Percentiles rank a stretch among this genome's conserved stretches.
Conservation (phyloP, 1,140 invertebrate species). For the Zaprionus davidi region DNA sequence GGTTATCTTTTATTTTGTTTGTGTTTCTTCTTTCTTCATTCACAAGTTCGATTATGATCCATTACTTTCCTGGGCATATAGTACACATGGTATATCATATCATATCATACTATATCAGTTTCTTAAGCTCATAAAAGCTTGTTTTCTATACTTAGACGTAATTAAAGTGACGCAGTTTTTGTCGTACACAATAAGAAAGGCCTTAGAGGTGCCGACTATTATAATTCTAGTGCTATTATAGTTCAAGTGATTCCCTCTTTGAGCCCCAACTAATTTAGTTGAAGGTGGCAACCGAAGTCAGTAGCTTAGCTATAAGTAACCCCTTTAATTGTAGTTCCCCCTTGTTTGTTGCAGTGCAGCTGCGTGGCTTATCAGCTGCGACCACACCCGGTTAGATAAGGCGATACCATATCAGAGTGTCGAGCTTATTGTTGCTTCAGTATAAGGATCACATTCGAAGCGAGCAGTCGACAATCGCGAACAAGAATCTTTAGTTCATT, state of each 20-base stretch:
- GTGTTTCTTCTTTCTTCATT: background rate
- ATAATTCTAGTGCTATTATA: background rate
- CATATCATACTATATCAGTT: background rate
- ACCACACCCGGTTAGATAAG: slow-evolving; percentile 30
- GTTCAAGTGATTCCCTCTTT: background rate
- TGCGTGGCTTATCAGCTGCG: slow-evolving; percentile 22
- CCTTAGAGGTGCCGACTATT: background rate
- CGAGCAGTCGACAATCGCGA: slow-evolving; percentile 1
- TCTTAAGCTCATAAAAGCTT: background rate
- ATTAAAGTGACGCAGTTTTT: background rate
- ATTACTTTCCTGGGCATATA: background rate
- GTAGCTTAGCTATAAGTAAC: background rate
- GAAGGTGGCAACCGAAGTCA: background rate
- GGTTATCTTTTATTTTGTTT: background rate
- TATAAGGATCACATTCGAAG: background rate
- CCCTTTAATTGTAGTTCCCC: slow-evolving; percentile 1
- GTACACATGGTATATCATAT: background rate
- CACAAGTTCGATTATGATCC: background rate
- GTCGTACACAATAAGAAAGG: background rate
- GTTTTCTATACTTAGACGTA: background rate
- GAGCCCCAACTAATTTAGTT: background rate
- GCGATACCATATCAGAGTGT: slow-evolving; percentile 3
- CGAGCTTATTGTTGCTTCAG: slow-evolving; percentile 2
- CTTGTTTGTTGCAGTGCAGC: slow-evolving; percentile 15
- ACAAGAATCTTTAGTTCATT: background rate